Base-by-base conservation (phyloP, 2,113 vertebrate genomes). In the Serinus canaria region DNA sequence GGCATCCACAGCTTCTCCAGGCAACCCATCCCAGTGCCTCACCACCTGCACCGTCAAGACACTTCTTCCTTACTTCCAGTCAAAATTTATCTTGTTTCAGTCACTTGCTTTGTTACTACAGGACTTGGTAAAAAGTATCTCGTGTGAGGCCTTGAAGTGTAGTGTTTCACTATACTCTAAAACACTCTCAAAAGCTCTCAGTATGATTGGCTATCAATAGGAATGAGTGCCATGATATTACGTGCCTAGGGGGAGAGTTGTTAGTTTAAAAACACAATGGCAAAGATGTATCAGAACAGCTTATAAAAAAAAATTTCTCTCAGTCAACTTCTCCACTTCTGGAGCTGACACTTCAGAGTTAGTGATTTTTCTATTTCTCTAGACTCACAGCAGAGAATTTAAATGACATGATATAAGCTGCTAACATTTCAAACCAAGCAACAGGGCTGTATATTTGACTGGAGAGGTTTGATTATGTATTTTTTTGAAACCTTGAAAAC, bases 21-120 rank as follows among this genome's bases (percentile, higher is more conserved):
- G 22, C 18, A 81, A 4, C 19, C 15, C n/a, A 20, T 66, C 19
- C 22, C 37, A 33, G 31, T 73, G 28, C 44, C 33, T 86, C 16
- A 33, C 15, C 14, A 41, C 8, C 12, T 1, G 41, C 24, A 39
- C 22, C 0, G 1, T 68, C 18, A 69, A 89, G 62, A 8, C 39
- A 41, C 13, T 12, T 62, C 20, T 78, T 79, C 43, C n/a, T 37
- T 31, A 16, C 7, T 35, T 73, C 6, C 7, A 28, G 19, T 69
- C 0, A 1, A 46, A 88, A 31, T 55, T 41, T 70, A 25, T 21
- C n/a, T 63, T 50, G 2, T 74, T 82, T 74, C 41, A 43, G 7
- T 60, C 46, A 27, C 62, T 70, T 79, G 13, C 3, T 31, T 37
- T 80, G 33, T 52, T 72, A 37, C 24, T 80, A 14, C 53, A 55